These are phyloP conservation scores for Diadegma fenestrale DNA, from an alignment of 2,888 invertebrate genomes.

Conservation along the genomic window DNA sequence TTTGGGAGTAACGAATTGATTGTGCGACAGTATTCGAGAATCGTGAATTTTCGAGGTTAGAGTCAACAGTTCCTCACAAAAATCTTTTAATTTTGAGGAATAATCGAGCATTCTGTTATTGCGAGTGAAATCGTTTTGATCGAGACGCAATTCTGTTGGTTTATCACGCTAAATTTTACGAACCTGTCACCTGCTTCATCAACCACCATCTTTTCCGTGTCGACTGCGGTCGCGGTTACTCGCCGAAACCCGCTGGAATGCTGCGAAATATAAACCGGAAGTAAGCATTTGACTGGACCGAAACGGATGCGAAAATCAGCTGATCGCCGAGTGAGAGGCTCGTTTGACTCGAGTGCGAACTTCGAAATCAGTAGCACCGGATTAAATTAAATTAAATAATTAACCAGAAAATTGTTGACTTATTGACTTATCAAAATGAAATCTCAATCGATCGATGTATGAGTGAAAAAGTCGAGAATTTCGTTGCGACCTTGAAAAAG, in stretches of 20 bases:
- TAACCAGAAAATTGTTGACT: neutral
- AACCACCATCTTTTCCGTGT: slow-evolving; percentile 79
- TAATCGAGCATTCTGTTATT: neutral
- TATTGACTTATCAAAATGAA: neutral
- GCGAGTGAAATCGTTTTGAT: neutral
- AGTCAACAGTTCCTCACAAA: neutral
- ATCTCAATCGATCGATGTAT: neutral
- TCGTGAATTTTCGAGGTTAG: slow-evolving; percentile 46
- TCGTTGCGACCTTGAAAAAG: neutral
- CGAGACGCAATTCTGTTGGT: slow-evolving; percentile 21
- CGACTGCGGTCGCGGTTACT: slow-evolving; percentile 71
- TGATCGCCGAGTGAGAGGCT: slow-evolving; percentile 68
- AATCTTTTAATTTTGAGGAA: neutral
- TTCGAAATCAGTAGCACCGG: neutral
- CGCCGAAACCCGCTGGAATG: slow-evolving; percentile 70
- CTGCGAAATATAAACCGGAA: slow-evolving; percentile 76
- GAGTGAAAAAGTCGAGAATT: neutral
- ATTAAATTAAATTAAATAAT: neutral
- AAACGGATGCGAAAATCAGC: slow-evolving; percentile 75
- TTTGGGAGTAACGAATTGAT: neutral
- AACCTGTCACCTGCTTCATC: slow-evolving; percentile 85
- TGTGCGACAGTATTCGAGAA: neutral
- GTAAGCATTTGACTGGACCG: slow-evolving; percentile 30
- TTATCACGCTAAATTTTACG: slow-evolving; percentile 70
- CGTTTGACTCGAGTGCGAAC: slow-evolving; percentile 27